Percentiles rank a stretch among this genome's conserved stretches.
phyloP scores from a whole-genome alignment of 2,113 vertebrate species.

The Hystrix cristata region DNA sequence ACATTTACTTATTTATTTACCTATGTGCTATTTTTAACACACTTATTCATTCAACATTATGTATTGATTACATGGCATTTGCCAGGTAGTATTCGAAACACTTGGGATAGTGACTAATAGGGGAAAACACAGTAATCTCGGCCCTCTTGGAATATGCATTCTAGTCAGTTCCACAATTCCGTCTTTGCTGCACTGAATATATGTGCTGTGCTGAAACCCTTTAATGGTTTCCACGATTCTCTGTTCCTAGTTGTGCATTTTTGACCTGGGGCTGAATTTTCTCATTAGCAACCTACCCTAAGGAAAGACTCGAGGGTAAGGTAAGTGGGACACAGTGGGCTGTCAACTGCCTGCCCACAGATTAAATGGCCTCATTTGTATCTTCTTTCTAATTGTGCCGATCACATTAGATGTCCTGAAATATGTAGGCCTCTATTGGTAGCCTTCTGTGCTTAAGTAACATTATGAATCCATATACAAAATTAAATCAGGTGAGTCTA shows the following conservation, averaged over 20 bases:
- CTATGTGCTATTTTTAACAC: neutral
- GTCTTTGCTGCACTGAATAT: neutral
- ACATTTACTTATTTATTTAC: neutral
- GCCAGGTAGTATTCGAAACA: neutral
- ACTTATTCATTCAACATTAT: neutral
- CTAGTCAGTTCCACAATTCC: neutral
- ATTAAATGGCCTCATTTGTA: neutral
- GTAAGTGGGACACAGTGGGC: neutral
- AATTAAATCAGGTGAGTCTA: neutral
- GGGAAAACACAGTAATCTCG: neutral
- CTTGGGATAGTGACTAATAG: neutral
- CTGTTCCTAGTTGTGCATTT: neutral
- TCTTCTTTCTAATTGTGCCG: neutral
- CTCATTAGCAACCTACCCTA: neutral
- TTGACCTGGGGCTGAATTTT: neutral
- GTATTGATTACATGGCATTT: neutral
- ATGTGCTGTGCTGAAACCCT: neutral
- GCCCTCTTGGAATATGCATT: neutral
- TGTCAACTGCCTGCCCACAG: neutral
- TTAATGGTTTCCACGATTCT: neutral
- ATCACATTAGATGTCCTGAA: neutral
- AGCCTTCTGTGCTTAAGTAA: neutral
- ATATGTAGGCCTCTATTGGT: neutral
- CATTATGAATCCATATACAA: neutral
- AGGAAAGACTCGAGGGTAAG: neutral